Base-by-base conservation (phyloP, 2,113 vertebrate species). In the Charina bottae region DNA sequence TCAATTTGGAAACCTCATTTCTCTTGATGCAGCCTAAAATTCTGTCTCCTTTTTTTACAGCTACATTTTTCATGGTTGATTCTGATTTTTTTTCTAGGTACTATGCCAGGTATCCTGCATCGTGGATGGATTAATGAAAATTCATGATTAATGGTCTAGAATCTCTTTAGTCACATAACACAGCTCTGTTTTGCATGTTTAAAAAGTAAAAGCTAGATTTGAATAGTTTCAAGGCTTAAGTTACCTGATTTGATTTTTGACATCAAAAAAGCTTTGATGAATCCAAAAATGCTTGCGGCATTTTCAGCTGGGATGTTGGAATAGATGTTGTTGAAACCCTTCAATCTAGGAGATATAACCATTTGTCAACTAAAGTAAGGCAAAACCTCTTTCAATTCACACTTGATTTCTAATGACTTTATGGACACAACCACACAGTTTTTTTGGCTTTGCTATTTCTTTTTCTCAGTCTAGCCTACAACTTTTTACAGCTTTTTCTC, bases 261-360 rank as follows among this genome's bases (percentile, higher is more conserved):
- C 8, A 85, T 90, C 87, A 94, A 53, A 90, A 93, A 92, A 28
- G 78, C 21, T 59, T 56, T 90, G 46, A 92, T 91, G 87, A 91
- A 91, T 60, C 89, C 26, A 60, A 90, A 93, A 37, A 93, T 55
- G 11, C 85, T 55, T 1, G 0, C 83, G 12, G 19, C 24, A 0
- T 83, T 93, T 46, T 87, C 72, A 24, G 72, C 15, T 15, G 37
- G 56, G 78, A 95, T 95, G 21, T 6, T 6, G 83, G 86, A 37
- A 24, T 59, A 94, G 68, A 88, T 58, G 33, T 91, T 91, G 85
- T 92, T 89, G 83, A 94, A 93, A 62, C 93, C 95, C 68, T 90
- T 95, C 53, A 94, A 0, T 90, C 95, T 95, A 92, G 49, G n/a
- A 55, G 26, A 15, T 1, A 62, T 46, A 64, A 68, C 13, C 28